Conservation (phyloP, 2,888 invertebrate genomes). For the Leptinotarsa haldemani region DNA sequence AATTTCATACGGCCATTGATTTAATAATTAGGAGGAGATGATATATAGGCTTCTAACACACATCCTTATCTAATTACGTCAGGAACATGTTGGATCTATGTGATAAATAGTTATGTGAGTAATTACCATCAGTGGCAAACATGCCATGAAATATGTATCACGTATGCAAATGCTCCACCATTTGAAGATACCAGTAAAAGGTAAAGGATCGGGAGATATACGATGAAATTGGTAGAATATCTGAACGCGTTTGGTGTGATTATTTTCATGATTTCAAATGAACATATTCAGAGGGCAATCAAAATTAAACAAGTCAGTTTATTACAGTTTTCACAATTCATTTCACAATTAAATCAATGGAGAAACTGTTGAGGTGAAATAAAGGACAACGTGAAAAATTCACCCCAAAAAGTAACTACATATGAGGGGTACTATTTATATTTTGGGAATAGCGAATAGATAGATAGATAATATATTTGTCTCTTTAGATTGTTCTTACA, state of each 20-base stretch:
- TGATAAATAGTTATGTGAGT: conserved; percentile 48
- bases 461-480: no score
- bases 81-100: conserved; percentile 46
- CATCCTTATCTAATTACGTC: conserved; percentile 49
- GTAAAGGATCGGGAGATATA: conserved; percentile 36
- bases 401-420: no score
- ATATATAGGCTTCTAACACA: conserved; percentile 45
- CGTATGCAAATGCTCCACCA: conserved; percentile 42
- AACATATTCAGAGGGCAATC: no score
- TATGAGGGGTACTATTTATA: no score
- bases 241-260: background rate
- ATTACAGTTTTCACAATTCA: no score
- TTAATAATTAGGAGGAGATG: conserved; percentile 45
- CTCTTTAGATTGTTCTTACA: no score
- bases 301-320: no score
- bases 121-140: conserved; percentile 49
- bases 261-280: background rate
- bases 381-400: no score
- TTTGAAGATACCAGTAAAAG: conserved; percentile 36
- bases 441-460: no score
- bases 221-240: background rate
- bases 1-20: conserved; percentile 36
- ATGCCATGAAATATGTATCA: conserved; percentile 48
- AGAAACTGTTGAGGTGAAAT: no score
- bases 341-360: no score